Base-by-base conservation (phyloP, 2,797 vertebrate genomes). In the Orestias chungarensis region DNA sequence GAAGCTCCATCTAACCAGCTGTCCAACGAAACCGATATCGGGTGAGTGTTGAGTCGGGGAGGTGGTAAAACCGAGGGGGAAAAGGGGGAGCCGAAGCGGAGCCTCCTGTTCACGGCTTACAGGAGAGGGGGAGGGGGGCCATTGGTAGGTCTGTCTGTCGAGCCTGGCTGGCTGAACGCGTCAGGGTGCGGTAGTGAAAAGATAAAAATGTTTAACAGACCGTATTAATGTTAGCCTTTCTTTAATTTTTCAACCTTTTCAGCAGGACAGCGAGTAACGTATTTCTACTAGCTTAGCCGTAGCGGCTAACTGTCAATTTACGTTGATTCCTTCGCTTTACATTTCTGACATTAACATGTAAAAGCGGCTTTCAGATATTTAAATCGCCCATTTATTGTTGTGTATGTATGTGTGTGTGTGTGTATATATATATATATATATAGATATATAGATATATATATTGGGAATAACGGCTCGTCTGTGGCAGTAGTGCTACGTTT, bases 21-120 rank as follows among this genome's bases (percentile, higher is more conserved):
- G 89, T 91, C 90, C 78, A 89, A 89, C 90, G 87, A 95, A 91
- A 93, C 94, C 79, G 94, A 67, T 96, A 96, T 96, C 91, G 92
- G 91, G 94, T 95, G 86, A 78, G 88, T 90, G 75, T 27, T 65
- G 74, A 82, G 65, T 66, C 80, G 85, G 85, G 75, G 92, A 89
- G 90, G 86, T 92, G 76, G 79, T 55, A 89, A 95, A 95, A 95
- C 80, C 91, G 67, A 71, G 92, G 95, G 96, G 94, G 94, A 96
- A 96, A 91, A 86, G 27, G 78, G 73, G 78, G 68, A 83, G 79
- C 89, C 89, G 87, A 89, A 85, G 78, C 82, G 35, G 74, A 90
- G 82, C 52, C 79, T 85, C 50, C 76, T 90, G 88, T 92, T 89
- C 75, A 82, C 89, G 89, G 91, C 85, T 89, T 91, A 87, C 67